Evolutionary conservation across 1,140 invertebrate species (phyloP), one percentile per base, ranked within the genome.

Genomic region (Caenorhabditis tropicalis): DNA sequence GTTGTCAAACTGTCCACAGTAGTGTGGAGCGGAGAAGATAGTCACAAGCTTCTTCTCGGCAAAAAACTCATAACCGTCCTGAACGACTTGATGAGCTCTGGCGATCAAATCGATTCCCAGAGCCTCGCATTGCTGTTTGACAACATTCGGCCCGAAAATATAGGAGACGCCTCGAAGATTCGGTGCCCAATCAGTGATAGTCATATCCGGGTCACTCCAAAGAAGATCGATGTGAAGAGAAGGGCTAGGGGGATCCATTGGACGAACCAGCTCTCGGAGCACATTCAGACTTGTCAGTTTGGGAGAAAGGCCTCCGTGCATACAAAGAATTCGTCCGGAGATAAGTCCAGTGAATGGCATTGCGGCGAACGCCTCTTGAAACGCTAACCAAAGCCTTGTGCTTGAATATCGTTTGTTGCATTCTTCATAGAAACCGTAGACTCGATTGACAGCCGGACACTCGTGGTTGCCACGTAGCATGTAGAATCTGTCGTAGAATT

Each of bases 51-150:
- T 82, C n/a, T 79, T 70, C 16, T 85, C 98, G 10, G 96, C 96
- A 92, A 98, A 98, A 92, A 98, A 98, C 92, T 98, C 96, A 92
- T 98, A 98, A 12, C 96, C 96, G 92, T 98, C 96, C 92, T 98
- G 96, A 15, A 98, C 96, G 29, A 85, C 84, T 43, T 85, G 84
- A 85, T 85, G 84, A 56, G 84, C 84, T 29, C 83, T 51, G 1
- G 79, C 83, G 15, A 84, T 60, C 43, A 82, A 16, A 51, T 82
- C 60, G 33, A 82, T 82, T 48, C 60, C 82, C 51, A 82, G 27
- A 3, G 29, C 29, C 29, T 46, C 53, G 19, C 36, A 60, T 29
- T 33, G 27, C n/a, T 60, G 21, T 29, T 56, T 65, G 1, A 87
- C 86, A 5, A 87, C 83, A 58, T 87, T 70, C 27, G 82, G 65